These are phyloP conservation scores for Gandaritis pyraliata DNA, from an alignment of 2,888 invertebrate genomes.

Conservation along the genomic window DNA sequence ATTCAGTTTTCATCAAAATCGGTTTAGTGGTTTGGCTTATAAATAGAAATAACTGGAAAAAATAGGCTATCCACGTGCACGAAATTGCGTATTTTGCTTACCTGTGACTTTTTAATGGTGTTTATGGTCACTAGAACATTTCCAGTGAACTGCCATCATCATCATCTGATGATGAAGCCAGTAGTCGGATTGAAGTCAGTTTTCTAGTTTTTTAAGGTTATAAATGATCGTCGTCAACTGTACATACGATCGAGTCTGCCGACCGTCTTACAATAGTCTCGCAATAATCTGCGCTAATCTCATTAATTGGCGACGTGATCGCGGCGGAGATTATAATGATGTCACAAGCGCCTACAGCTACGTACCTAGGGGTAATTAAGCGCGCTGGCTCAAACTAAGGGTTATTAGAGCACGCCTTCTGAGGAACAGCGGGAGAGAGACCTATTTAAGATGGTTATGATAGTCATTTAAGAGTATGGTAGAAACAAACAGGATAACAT, in stretches of 20 bases:
- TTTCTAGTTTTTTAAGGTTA: too few species aligned
- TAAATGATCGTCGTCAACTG: background rate
- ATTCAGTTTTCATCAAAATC: too few species aligned
- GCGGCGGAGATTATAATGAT: constrained; percentile 12
- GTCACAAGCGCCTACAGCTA: constrained; percentile 1
- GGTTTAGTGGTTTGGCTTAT: too few species aligned
- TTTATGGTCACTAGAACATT: too few species aligned
- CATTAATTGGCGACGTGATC: constrained; percentile 29
- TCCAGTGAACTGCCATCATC: too few species aligned
- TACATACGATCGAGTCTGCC: constrained; percentile 6
- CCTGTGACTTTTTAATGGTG: too few species aligned
- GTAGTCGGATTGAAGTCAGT: too few species aligned
- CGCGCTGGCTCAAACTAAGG: background rate
- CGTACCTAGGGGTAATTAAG: constrained; percentile 5
- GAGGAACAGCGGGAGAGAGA: background rate
- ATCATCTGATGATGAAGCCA: too few species aligned
- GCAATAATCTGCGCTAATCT: constrained; percentile 31
- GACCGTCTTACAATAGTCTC: constrained; percentile 24
- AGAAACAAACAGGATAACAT: background rate
- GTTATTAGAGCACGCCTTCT: background rate
- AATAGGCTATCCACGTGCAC: too few species aligned
- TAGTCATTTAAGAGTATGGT: background rate
- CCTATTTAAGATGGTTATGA: background rate
- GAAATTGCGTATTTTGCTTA: too few species aligned
- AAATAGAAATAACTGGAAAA: too few species aligned